Evolutionary conservation across 1,140 invertebrate species (phyloP).

Genomic region (Hylyphantes graminicola): DNA sequence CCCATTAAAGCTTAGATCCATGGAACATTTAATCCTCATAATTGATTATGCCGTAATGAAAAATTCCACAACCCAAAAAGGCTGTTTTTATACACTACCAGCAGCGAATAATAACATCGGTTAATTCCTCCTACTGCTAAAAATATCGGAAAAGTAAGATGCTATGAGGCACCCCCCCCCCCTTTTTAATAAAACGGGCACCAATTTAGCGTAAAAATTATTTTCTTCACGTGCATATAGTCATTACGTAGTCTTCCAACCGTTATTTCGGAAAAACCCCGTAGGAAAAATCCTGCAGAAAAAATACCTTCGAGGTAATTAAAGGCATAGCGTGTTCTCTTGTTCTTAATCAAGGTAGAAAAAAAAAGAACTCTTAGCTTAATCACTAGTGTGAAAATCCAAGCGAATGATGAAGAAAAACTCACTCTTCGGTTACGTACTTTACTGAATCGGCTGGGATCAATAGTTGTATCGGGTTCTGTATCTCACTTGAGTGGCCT

Average conservation of each 20-base stretch:
- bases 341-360: slow-evolving; percentile 28
- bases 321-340: slow-evolving; percentile 7
- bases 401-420: slow-evolving; percentile 21
- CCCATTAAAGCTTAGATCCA: too few relatives aligned
- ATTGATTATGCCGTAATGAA: too few relatives aligned
- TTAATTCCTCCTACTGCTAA: too few relatives aligned
- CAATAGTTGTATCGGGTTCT: slow-evolving; percentile 1
- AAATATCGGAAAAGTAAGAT: too few relatives aligned
- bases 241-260: neutral
- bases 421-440: slow-evolving; percentile 21
- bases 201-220: slow-evolving; percentile 7
- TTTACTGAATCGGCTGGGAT: neutral
- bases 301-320: slow-evolving; percentile 8
- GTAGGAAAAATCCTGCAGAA: too few relatives aligned
- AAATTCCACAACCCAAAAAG: too few relatives aligned
- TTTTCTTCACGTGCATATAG: slow-evolving; percentile 12
- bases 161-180: too few relatives aligned
- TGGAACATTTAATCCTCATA: too few relatives aligned
- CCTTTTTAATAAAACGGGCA: too few relatives aligned
- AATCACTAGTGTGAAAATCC: slow-evolving; percentile 43
- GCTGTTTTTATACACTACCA: too few relatives aligned
- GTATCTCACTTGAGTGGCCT: neutral
- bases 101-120: too few relatives aligned
- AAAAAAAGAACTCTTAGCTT: slow-evolving; percentile 37
- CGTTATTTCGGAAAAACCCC: neutral